Base-by-base conservation (phyloP, 2,797 vertebrate genomes). In the Leptoclinus maculatus region DNA sequence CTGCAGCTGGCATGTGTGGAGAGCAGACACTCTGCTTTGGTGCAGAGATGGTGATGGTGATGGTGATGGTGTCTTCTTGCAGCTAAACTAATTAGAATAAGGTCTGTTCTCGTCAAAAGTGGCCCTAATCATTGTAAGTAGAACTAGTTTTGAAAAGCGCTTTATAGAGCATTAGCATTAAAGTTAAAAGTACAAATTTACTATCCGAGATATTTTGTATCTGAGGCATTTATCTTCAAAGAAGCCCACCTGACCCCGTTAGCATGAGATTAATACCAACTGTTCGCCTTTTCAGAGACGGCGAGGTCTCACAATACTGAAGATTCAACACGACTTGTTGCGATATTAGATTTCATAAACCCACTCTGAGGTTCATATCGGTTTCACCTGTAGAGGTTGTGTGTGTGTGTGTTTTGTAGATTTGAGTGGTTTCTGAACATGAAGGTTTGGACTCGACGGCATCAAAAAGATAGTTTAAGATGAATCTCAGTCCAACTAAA, bases 1-100 rank as follows among this genome's bases (percentile, higher is more conserved):
- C 38, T 71, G 85, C 91, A 90, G 92, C 92, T 91, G 90, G 51
- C 41, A 13, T 8, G 71, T n/a, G 53, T 21, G 23, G 6, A 63
- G 58, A 65, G 34, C 11, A 58, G 58, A 36, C 41, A 10, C 36
- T 54, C n/a, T 73, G 62, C 19, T 58, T 39, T 9, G 41, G 32
- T 11, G n/a, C 49, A 29, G 54, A 51, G 49, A 14, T 59, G 43
- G 25, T 34, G 69, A 7, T 47, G n/a, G 7, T 34, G 49, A 14
- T 59, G 43, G 25, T 34, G 69, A 7, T 47, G n/a, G 7, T 34
- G 2, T 74, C 66, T 11, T 39, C 10, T 41, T 25, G n/a, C 17
- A 23, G 65, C 21, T 64, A 58, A 27, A 56, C 7, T 59, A 25
- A 64, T 68, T 38, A 27, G 36, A 34, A 53, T 5, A 41, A 0